phyloP scores from a whole-genome alignment of 2,888 invertebrate genomes.

The Agonum fuliginosum region DNA sequence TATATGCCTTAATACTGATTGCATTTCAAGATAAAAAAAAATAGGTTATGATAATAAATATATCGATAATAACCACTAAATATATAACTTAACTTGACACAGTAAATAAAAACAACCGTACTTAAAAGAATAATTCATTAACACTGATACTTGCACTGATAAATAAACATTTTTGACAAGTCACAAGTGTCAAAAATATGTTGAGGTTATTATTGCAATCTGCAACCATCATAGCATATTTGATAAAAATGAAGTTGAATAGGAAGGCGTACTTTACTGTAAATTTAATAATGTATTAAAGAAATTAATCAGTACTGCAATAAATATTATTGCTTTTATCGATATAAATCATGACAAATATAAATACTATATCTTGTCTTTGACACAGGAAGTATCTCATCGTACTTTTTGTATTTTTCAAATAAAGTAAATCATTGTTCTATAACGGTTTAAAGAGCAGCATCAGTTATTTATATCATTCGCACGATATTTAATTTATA shows the following conservation, averaged over 20 bases:
- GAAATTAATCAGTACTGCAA: too few species aligned
- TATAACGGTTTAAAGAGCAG: conserved; percentile 39
- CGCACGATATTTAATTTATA: conserved; percentile 38
- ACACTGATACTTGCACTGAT: too few species aligned
- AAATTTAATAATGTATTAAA: too few species aligned
- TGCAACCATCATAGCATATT: too few species aligned
- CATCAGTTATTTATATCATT: conserved; percentile 25
- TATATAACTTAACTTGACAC: not conserved
- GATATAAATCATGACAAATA: conserved; percentile 2
- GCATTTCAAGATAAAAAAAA: conserved; percentile 9
- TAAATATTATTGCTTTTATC: too few species aligned
- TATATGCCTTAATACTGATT: conserved; percentile 22
- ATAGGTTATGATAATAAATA: conserved; percentile 15
- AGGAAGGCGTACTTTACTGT: too few species aligned
- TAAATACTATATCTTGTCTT: not conserved
- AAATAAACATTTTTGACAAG: not conserved
- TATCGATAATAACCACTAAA: not conserved
- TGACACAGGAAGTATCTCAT: conserved; percentile 18
- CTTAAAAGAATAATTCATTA: not conserved
- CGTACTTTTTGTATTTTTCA: not conserved
- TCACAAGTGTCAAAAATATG: not conserved
- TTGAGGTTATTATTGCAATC: too few species aligned
- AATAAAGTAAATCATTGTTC: conserved; percentile 20
- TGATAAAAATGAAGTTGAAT: too few species aligned
- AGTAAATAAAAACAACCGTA: too few species aligned